Percentiles rank a stretch among this genome's conserved stretches.
phyloP scores from a whole-genome alignment of 2,888 invertebrate genomes.

The Tanytarsus gracilentus region DNA sequence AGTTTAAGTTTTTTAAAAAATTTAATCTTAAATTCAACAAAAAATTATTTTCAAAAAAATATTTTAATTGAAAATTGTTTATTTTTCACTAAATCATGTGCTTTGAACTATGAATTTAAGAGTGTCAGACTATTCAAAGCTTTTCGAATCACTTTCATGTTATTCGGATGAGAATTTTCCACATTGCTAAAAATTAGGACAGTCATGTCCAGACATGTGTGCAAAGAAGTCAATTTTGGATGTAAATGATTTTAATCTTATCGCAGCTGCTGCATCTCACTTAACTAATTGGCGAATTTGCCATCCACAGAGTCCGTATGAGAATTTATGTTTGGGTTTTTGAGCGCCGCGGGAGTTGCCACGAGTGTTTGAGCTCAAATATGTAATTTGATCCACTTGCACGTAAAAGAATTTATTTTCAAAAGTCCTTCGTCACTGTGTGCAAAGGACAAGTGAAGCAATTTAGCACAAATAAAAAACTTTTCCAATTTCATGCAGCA shows the following conservation, averaged over 20 bases:
- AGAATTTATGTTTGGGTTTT: conserved; percentile 14
- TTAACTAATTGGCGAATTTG: conserved; percentile 23
- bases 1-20: too few species aligned
- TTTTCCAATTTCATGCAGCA: conserved; percentile 22
- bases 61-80: too few species aligned
- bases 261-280: conserved; percentile 8
- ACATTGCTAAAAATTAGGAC: too few species aligned
- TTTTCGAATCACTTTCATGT: too few species aligned
- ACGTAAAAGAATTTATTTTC: neutral
- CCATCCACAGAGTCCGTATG: conserved; percentile 2
- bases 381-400: conserved; percentile 11
- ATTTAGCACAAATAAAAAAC: neutral
- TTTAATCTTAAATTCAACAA: too few species aligned
- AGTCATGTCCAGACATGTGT: conserved; percentile 1
- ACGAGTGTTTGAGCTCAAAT: neutral
- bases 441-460: neutral
- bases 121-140: too few species aligned
- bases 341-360: conserved; percentile 3
- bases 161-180: neutral
- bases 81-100: too few species aligned
- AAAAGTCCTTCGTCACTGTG: neutral
- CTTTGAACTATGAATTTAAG: too few species aligned
- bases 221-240: conserved; percentile 15
- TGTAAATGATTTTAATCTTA: conserved; percentile 20
- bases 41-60: too few species aligned